phyloP scores from a whole-genome alignment of 2,113 vertebrate genomes.

The Ptilonorhynchus violaceus region DNA sequence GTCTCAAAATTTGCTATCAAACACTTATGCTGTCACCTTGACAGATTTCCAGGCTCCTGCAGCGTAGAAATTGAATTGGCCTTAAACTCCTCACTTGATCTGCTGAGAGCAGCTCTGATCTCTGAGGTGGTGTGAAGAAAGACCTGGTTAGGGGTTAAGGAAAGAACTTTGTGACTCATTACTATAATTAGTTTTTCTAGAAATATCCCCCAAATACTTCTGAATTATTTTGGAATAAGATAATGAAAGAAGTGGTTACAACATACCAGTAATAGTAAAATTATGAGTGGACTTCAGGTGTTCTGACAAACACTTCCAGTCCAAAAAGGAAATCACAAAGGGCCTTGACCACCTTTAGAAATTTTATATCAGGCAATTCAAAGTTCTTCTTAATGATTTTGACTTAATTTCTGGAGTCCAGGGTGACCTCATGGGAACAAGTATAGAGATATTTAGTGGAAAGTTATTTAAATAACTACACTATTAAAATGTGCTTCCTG shows the following conservation, averaged over 20 bases:
- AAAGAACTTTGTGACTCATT: neutral
- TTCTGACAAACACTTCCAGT: neutral
- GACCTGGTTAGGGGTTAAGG: neutral
- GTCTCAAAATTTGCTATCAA: neutral
- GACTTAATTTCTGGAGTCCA: neutral
- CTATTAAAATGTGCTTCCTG: conserved; percentile 17
- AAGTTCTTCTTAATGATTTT: neutral
- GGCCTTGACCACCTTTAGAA: neutral
- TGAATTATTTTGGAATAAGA: neutral
- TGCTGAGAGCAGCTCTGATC: neutral
- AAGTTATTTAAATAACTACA: neutral
- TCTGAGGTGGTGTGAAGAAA: neutral
- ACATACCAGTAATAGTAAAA: neutral
- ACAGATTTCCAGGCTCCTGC: neutral
- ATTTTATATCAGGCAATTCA: neutral
- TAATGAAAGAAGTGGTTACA: neutral
- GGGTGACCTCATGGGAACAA: neutral
- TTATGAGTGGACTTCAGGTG: neutral
- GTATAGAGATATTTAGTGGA: neutral
- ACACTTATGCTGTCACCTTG: neutral
- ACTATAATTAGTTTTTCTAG: neutral
- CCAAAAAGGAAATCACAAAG: neutral
- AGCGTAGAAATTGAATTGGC: neutral
- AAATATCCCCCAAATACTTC: neutral
- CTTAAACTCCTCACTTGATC: neutral